These are phyloP conservation scores for Lepidochrysops patricia DNA, from an alignment of 2,888 invertebrate species.

Conservation along the genomic window DNA sequence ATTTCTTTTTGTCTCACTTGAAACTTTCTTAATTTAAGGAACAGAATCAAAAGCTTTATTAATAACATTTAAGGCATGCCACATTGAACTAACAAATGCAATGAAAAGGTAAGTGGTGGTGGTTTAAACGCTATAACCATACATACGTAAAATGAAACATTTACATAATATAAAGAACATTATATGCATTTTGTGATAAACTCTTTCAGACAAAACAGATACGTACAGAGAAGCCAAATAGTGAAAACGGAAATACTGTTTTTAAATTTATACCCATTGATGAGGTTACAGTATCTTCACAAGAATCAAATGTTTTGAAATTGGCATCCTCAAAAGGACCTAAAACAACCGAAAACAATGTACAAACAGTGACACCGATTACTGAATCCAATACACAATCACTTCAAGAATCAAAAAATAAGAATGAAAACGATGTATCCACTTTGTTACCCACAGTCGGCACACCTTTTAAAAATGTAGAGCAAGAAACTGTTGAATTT, in stretches of 20 bases:
- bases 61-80: neutral
- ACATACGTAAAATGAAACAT: neutral
- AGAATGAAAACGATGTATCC: conserved; percentile 32
- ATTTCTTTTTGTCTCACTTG: neutral
- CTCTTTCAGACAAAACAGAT: conserved; percentile 70
- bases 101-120: conserved; percentile 3
- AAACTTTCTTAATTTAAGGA: neutral
- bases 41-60: neutral
- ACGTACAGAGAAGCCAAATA: conserved; percentile 63
- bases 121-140: neutral
- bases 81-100: neutral
- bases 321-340: conserved; percentile 51
- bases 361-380: conserved; percentile 38
- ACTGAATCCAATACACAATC: conserved; percentile 53
- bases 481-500: conserved; percentile 14
- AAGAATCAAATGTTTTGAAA: conserved; percentile 60
- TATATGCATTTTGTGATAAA: too few relatives aligned
- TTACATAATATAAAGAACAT: neutral
- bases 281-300: conserved; percentile 50
- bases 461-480: conserved; percentile 27
- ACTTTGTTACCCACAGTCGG: conserved; percentile 29
- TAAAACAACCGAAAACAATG: conserved; percentile 33
- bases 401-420: conserved; percentile 41
- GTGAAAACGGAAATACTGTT: conserved; percentile 50
- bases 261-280: conserved; percentile 69